Evolutionary conservation across 2,888 invertebrate species (phyloP).

Genomic region (Muscina levida): DNA sequence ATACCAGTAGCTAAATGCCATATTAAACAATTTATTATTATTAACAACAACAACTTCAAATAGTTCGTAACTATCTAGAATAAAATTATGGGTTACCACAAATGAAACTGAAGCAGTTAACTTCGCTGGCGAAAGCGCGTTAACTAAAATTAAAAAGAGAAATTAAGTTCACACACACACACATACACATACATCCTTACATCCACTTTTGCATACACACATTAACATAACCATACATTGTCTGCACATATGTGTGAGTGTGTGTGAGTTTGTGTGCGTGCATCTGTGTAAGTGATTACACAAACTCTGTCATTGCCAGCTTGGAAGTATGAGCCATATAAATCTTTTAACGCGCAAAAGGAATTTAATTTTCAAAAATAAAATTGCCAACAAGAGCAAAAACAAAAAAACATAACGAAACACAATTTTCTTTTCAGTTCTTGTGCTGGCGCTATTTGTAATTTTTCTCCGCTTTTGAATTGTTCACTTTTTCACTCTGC

Average conservation of each 20-base stretch:
- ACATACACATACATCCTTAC: background rate
- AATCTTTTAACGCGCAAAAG: slow-evolving; percentile 62
- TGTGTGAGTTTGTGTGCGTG: background rate
- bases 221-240: too few species aligned
- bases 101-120: slow-evolving; percentile 27
- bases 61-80: too few species aligned
- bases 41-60: too few species aligned
- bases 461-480: slow-evolving; percentile 6
- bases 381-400: slow-evolving; percentile 50
- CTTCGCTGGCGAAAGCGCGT: background rate
- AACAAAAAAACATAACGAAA: slow-evolving; percentile 22
- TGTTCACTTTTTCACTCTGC: background rate
- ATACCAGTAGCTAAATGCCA: too few species aligned
- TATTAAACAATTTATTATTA: too few species aligned
- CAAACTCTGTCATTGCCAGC: too few species aligned
- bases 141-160: slow-evolving; percentile 30
- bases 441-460: slow-evolving; percentile 14
- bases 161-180: slow-evolving; percentile 28
- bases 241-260: slow-evolving; percentile 1
- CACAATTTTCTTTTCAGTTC: background rate
- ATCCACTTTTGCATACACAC: slow-evolving; percentile 1
- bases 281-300: too few species aligned
- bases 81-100: slow-evolving; percentile 29
- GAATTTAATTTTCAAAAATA: slow-evolving; percentile 63
- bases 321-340: slow-evolving; percentile 59